Evolutionary conservation across 2,888 invertebrate species (phyloP).

Genomic region (Villa cingulata): DNA sequence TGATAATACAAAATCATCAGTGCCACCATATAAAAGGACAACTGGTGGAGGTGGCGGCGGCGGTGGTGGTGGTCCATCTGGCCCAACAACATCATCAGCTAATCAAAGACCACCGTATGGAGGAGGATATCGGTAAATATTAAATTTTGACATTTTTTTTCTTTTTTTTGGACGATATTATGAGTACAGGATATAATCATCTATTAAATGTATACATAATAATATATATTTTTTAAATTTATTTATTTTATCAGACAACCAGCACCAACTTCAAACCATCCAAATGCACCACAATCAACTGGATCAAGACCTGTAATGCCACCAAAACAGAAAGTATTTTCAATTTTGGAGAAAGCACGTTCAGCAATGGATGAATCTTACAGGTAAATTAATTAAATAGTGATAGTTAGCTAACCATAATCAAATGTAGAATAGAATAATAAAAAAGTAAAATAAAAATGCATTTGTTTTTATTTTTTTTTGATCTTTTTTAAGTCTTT

Average conservation of each 20-base stretch:
- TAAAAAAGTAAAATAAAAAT: too few relatives aligned
- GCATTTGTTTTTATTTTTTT: too few relatives aligned
- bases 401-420: too few relatives aligned
- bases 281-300: conserved; percentile 7
- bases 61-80: too few relatives aligned
- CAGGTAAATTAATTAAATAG: conserved; percentile 35
- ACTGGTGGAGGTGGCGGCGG: neutral
- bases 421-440: too few relatives aligned
- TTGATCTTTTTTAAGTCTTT: too few relatives aligned
- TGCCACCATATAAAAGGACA: conserved; percentile 8
- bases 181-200: too few relatives aligned
- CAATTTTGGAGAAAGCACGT: conserved; percentile 68
- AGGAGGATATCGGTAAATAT: neutral
- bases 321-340: conserved; percentile 68
- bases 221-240: neutral
- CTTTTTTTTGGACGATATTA: too few relatives aligned
- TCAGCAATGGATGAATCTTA: conserved; percentile 71
- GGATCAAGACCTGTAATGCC: conserved; percentile 44
- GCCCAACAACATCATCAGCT: neutral
- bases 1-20: conserved; percentile 23
- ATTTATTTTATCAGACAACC: neutral
- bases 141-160: neutral
- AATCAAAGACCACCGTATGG: conserved; percentile 13
- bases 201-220: too few relatives aligned
- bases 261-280: conserved; percentile 17